phyloP scores from a whole-genome alignment of 2,888 invertebrate species.

The Thysanoteuthis rhombus region DNA sequence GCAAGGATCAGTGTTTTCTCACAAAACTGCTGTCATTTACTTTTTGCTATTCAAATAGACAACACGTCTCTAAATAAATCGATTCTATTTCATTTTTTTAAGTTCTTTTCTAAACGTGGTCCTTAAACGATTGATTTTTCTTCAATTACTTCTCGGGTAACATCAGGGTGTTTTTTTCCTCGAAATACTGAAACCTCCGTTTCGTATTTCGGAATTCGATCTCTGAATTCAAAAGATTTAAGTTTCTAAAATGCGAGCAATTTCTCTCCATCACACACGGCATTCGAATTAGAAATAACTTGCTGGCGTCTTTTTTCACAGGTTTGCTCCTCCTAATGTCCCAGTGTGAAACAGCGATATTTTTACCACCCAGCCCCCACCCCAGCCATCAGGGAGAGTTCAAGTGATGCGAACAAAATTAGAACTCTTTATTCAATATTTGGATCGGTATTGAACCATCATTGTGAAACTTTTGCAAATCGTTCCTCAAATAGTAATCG shows the following conservation, averaged over 20 bases:
- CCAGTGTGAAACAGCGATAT: too few relatives aligned
- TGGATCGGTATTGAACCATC: too few relatives aligned
- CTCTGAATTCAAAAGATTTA: neutral
- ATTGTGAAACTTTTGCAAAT: too few relatives aligned
- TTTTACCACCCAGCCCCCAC: too few relatives aligned
- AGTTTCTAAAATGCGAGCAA: neutral
- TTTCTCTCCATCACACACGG: neutral
- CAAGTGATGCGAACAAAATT: too few relatives aligned
- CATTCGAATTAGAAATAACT: neutral
- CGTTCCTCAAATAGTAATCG: too few relatives aligned
- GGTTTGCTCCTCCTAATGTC: too few relatives aligned
- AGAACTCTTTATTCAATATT: too few relatives aligned
- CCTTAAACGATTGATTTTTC: neutral
- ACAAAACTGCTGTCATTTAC: neutral
- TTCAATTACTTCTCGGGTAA: neutral
- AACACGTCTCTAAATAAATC: neutral
- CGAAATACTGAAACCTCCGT: neutral
- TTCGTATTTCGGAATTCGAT: neutral
- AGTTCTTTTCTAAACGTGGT: neutral
- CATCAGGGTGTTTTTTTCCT: neutral
- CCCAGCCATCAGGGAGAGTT: too few relatives aligned
- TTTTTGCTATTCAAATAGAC: neutral
- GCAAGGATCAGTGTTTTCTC: neutral
- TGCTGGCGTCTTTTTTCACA: neutral
- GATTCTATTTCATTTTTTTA: neutral